These are phyloP conservation scores for Labrus mixtus DNA, from an alignment of 2,113 vertebrate genomes.

Conservation along the genomic window DNA sequence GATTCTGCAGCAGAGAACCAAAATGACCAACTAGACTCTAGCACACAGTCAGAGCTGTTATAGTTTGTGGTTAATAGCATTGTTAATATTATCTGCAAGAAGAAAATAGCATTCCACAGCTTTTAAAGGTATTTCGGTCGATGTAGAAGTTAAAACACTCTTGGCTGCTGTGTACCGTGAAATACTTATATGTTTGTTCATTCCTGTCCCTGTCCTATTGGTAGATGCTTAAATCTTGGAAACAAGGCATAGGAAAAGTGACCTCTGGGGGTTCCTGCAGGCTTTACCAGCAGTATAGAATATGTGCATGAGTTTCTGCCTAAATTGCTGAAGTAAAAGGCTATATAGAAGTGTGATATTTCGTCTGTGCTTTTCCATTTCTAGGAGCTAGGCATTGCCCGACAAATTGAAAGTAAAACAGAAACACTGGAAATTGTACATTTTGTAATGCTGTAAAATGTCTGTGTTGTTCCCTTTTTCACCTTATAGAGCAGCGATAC, in stretches of 20 bases:
- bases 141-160: background rate
- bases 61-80: background rate
- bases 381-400: slow-evolving; percentile 2
- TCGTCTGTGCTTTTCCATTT: slow-evolving; percentile 4
- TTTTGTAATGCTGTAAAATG: background rate
- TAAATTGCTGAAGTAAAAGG: slow-evolving; percentile 8
- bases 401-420: slow-evolving; percentile 14
- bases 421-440: background rate
- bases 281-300: slow-evolving; percentile 30
- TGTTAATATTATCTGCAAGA: background rate
- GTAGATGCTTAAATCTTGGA: slow-evolving; percentile 18
- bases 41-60: background rate
- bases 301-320: slow-evolving; percentile 23
- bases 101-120: slow-evolving; percentile 16
- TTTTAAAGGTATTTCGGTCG: background rate
- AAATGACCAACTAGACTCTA: background rate
- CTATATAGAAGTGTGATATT: slow-evolving; percentile 9
- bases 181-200: background rate
- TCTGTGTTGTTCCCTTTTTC: too few relatives aligned
- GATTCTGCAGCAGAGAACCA: slow-evolving; percentile 25
- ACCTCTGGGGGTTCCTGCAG: slow-evolving; percentile 3
- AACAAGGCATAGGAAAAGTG: slow-evolving; percentile 18
- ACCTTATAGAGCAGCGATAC: too few relatives aligned
- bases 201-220: background rate
- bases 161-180: background rate